Evolutionary conservation across 2,113 vertebrate species (phyloP).

Genomic region (Cavia porcellus): DNA sequence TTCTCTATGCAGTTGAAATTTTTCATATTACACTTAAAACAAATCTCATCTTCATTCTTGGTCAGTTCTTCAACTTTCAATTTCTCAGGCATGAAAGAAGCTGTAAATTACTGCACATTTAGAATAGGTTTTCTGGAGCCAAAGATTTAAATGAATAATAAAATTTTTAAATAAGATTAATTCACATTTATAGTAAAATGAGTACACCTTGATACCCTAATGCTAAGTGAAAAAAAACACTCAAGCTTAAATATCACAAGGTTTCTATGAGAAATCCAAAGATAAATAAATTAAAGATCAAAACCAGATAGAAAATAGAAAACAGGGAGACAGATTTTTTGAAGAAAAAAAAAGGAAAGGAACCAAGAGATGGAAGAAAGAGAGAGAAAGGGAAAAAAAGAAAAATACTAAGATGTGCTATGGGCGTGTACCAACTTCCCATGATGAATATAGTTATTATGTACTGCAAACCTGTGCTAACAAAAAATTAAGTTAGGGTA

Average conservation of each 20-base stretch:
- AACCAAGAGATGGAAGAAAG: not conserved
- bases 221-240: not conserved
- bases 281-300: not conserved
- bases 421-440: not conserved
- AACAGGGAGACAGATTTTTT: not conserved
- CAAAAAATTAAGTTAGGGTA: not conserved
- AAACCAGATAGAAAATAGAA: not conserved
- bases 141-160: constrained; percentile 13
- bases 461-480: not conserved
- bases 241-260: not conserved
- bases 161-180: constrained; percentile 34
- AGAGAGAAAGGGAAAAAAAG: not conserved
- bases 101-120: not conserved
- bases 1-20: not conserved
- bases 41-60: not conserved
- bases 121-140: not conserved
- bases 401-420: not conserved
- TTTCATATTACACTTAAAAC: not conserved
- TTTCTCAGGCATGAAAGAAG: constrained; percentile 13
- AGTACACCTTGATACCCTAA: not conserved
- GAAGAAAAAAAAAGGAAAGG: not conserved
- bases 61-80: not conserved
- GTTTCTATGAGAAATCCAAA: not conserved
- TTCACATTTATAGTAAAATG: not conserved
- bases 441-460: not conserved